These are phyloP conservation scores for Diglossa cyanea DNA, from an alignment of 2,797 vertebrate genomes.

Conservation along the genomic window DNA sequence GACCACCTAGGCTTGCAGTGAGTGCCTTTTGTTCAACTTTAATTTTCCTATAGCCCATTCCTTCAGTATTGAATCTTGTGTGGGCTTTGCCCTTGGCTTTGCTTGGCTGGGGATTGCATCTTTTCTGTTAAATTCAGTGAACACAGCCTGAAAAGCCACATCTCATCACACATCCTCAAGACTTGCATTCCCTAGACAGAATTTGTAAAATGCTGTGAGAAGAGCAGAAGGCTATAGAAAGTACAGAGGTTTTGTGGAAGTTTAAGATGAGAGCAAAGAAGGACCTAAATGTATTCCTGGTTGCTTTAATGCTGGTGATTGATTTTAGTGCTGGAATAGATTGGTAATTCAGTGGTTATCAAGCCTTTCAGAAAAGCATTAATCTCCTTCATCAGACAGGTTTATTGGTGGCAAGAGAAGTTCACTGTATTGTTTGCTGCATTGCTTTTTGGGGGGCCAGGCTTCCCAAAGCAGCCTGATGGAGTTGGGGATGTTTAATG, in stretches of 20 bases:
- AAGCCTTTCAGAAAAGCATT: slow-evolving; percentile 56
- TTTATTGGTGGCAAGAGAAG: slow-evolving; percentile 70
- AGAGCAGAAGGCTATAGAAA: not conserved
- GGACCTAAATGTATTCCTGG: not conserved
- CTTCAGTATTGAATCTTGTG: not conserved
- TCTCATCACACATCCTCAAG: not conserved
- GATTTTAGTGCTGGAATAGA: slow-evolving; percentile 29
- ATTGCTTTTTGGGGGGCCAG: not conserved
- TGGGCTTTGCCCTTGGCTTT: not conserved
- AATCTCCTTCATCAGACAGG: slow-evolving; percentile 33
- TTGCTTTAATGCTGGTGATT: slow-evolving; percentile 9
- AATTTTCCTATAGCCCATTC: not conserved
- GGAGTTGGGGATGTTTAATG: not conserved
- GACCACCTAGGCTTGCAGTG: not conserved
- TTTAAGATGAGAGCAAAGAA: not conserved
- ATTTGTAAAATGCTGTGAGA: not conserved
- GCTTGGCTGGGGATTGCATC: not conserved
- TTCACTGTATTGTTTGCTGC: slow-evolving; percentile 48
- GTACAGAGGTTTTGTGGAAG: not conserved
- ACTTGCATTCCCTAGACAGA: not conserved
- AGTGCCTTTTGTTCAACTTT: not conserved
- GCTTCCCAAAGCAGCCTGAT: not conserved
- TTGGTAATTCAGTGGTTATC: slow-evolving; percentile 36
- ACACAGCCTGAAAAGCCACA: not conserved
- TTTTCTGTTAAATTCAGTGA: not conserved